Base-by-base conservation (phyloP, 2,888 invertebrate species). In the Hypomecis atomaria region DNA sequence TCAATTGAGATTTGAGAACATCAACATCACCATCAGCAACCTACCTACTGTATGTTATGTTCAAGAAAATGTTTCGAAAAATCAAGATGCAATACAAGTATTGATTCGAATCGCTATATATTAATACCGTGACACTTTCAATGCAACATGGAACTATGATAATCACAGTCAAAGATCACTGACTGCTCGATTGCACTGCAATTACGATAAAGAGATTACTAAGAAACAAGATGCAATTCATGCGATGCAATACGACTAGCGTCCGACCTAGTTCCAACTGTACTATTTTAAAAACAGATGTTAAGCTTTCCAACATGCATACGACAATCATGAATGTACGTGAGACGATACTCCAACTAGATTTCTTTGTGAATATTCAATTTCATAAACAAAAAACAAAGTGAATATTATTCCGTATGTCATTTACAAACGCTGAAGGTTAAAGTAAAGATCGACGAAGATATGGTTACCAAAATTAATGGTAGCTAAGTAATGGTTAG, bases 131-230 rank as follows among this genome's bases (percentile, higher is more conserved):
- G 61, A 52, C 36, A 43, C 43, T 37, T 38, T 45, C 23, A 13
- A 53, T 36, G 58, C 42, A 42, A 52, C 57, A 33, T 43, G 23
- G 36, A 33, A 23, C 42, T 44, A 58, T 13, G 23, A n/a, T 58
- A 58, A 63, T 64, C 49, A 55, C 44, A 59, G 49, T 4, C 58
- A 48, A 40, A 13, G 59, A 58, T 58, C 50, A 44, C 33, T 48
- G 33, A 44, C 49, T 47, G 34, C 4, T 10, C 9, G 38, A 59
- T 44, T 57, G 54, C 62, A 49, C 42, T 62, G 54, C 58, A 54
- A 49, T 58, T 44, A 63, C 44, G 42, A 33, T 43, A 45, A 50
- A 11, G 11, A 54, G 9, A 60, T 60, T 54, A 23, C 36, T 23
- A 38, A 34, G 11, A 54, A 36, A 11, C 11, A 43, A n/a, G 4